Conservation (phyloP, 2,797 vertebrate species). For the Phylloscopus collybita region DNA sequence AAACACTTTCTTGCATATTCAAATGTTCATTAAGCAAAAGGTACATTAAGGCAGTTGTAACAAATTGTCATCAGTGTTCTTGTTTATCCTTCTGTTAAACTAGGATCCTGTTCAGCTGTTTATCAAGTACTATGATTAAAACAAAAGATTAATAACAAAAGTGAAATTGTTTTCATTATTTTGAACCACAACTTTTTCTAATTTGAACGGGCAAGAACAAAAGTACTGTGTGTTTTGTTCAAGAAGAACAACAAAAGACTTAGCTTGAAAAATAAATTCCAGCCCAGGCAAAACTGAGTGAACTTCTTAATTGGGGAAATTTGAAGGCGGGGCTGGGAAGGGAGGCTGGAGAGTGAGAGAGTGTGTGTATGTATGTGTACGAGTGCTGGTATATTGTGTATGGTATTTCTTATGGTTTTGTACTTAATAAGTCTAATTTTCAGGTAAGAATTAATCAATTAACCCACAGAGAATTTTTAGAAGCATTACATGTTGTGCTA, state of each 20-base stretch:
- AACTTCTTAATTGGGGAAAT: constrained; percentile 63
- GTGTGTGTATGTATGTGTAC: neutral
- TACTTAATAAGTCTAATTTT: constrained; percentile 58
- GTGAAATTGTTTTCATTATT: constrained; percentile 68
- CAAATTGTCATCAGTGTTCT: constrained; percentile 67
- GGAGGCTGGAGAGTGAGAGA: neutral
- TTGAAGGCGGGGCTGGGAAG: neutral
- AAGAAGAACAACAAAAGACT: constrained; percentile 12
- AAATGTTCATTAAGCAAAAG: constrained; percentile 73
- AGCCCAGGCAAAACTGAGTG: constrained; percentile 52
- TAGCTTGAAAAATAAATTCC: constrained; percentile 37
- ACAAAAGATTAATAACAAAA: constrained; percentile 71
- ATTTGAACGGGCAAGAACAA: constrained; percentile 60
- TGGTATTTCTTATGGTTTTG: constrained; percentile 8
- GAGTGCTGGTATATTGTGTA: neutral
- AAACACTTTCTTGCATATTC: constrained; percentile 71
- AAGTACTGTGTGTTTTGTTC: constrained; percentile 55
- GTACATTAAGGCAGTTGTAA: constrained; percentile 74
- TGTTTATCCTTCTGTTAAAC: constrained; percentile 71
- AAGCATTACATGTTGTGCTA: neutral
- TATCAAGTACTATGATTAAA: constrained; percentile 69
- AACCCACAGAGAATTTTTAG: neutral
- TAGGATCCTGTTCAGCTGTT: constrained; percentile 73
- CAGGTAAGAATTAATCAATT: constrained; percentile 47
- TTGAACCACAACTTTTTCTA: constrained; percentile 60